These are phyloP conservation scores for Steinernema khuongi DNA, from an alignment of 1,140 invertebrate species.

Conservation along the genomic window DNA sequence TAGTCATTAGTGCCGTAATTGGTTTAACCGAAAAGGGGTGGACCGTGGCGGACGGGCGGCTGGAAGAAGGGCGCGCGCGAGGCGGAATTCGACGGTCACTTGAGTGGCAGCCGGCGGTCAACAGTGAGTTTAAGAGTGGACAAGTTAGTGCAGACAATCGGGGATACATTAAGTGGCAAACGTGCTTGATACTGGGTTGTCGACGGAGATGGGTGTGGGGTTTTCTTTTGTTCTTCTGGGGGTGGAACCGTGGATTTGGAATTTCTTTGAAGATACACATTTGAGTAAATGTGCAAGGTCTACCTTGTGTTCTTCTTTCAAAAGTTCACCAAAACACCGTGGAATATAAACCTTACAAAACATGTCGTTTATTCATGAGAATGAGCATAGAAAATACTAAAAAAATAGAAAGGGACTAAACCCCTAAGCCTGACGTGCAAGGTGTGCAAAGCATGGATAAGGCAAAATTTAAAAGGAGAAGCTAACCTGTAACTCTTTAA, in stretches of 20 bases:
- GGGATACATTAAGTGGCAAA: background rate
- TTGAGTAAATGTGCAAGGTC: too few relatives aligned
- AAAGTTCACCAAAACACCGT: too few relatives aligned
- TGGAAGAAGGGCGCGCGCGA: background rate
- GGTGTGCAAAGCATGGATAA: background rate
- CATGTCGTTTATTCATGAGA: constrained; percentile 8
- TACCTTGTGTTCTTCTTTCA: too few relatives aligned
- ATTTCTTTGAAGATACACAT: too few relatives aligned
- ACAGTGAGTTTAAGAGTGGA: background rate
- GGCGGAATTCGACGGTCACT: background rate
- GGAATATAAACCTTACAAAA: too few relatives aligned
- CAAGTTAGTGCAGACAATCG: constrained; percentile 2
- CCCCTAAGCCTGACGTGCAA: background rate
- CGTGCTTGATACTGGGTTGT: background rate
- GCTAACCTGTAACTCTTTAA: constrained; percentile 45
- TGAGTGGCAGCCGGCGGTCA: background rate
- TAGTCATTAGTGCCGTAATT: constrained; percentile 17
- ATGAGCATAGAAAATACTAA: background rate
- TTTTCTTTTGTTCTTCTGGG: too few relatives aligned
- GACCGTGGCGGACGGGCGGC: background rate
- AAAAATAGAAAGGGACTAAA: background rate
- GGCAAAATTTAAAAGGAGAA: constrained; percentile 13
- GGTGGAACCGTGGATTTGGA: too few relatives aligned
- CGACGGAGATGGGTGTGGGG: background rate
- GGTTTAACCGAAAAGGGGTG: constrained; percentile 14